These are phyloP conservation scores for Phortica okadai DNA, from an alignment of 2,888 invertebrate species.

Conservation along the genomic window DNA sequence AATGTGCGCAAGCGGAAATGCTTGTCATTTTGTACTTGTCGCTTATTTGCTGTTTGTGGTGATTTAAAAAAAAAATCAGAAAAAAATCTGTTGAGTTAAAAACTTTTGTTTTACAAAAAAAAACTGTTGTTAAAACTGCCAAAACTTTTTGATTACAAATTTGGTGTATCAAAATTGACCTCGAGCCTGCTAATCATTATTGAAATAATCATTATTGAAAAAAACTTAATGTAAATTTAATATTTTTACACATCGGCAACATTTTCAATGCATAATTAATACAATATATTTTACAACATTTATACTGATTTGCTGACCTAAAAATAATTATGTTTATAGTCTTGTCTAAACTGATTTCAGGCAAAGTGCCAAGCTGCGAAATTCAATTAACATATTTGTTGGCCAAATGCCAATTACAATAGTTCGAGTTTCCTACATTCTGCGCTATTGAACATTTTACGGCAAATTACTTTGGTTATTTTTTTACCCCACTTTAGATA, in stretches of 20 bases:
- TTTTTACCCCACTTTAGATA: no score
- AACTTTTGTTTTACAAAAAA: background rate
- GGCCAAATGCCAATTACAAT: conserved; percentile 17
- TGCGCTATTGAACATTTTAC: background rate
- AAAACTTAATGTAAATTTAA: no score
- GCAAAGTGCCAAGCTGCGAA: conserved; percentile 15
- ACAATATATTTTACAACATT: conserved; percentile 4
- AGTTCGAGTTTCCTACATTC: background rate
- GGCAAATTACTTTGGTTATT: background rate
- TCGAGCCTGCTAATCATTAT: no score
- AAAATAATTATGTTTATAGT: conserved; percentile 10
- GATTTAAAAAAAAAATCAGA: background rate
- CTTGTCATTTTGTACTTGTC: background rate
- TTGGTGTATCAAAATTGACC: no score
- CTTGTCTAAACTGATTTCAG: conserved; percentile 6
- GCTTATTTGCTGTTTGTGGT: background rate
- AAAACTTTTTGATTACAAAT: no score
- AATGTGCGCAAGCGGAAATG: background rate
- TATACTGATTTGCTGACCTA: conserved; percentile 12
- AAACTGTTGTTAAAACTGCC: no score
- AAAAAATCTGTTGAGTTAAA: background rate
- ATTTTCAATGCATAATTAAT: conserved; percentile 4
- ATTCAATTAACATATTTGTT: conserved; percentile 19
- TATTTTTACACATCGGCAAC: background rate
- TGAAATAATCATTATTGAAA: no score